Conservation (phyloP, 2,113 vertebrate species). For the Marmota monax region DNA sequence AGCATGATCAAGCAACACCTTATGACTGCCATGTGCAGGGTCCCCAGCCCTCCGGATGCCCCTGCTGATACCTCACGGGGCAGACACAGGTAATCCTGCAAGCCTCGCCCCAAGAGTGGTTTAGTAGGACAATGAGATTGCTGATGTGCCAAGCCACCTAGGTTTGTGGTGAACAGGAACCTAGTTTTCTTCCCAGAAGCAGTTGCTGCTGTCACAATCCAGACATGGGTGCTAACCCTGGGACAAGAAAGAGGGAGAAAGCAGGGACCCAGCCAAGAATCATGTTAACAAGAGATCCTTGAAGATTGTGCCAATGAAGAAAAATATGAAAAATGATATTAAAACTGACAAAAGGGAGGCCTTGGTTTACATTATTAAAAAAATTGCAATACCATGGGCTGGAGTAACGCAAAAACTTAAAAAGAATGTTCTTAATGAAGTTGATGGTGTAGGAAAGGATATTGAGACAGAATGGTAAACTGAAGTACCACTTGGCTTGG, state of each 20-base stretch:
- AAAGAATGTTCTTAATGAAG: background rate
- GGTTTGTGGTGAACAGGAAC: background rate
- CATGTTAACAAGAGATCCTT: rapidly evolving
- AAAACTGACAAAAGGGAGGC: background rate
- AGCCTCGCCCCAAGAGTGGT: background rate
- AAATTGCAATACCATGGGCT: background rate
- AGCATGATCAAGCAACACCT: rapidly evolving
- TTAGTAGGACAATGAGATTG: background rate
- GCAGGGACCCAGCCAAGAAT: rapidly evolving
- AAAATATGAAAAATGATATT: background rate
- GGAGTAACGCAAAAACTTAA: background rate
- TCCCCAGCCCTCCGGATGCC: rapidly evolving
- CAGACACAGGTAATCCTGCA: background rate
- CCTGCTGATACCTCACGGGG: background rate
- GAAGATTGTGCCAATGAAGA: background rate
- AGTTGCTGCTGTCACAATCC: background rate
- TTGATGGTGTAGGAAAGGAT: background rate
- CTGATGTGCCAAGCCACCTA: background rate
- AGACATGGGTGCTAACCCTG: background rate
- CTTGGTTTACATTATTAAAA: too few species aligned
- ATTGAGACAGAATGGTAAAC: background rate
- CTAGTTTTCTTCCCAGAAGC: background rate
- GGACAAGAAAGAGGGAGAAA: background rate
- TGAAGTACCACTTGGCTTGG: background rate
- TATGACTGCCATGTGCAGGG: background rate